phyloP scores from a whole-genome alignment of 2,888 invertebrate genomes.

The Petrolisthes cinctipes region DNA sequence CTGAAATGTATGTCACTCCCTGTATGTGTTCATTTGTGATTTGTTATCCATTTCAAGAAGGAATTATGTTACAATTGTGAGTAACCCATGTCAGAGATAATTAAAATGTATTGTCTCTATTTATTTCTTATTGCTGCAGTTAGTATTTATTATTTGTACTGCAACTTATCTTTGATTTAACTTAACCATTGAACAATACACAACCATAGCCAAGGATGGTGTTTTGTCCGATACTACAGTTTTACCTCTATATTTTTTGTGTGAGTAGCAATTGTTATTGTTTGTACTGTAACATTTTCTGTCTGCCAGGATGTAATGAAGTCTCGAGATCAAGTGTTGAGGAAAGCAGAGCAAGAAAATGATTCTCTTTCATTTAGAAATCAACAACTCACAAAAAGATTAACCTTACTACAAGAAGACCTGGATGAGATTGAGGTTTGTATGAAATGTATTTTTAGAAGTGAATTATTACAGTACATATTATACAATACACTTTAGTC shows the following conservation, averaged over 20 bases:
- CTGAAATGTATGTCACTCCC: no score
- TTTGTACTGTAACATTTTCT: background rate
- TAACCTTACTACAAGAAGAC: slow-evolving; percentile 92
- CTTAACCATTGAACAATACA: background rate
- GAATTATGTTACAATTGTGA: no score
- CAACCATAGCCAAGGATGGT: background rate
- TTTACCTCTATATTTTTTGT: background rate
- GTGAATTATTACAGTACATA: no score
- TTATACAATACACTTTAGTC: no score
- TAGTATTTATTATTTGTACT: background rate
- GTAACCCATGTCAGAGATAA: no score
- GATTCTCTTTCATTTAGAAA: slow-evolving; percentile 93
- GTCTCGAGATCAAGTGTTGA: slow-evolving; percentile 84
- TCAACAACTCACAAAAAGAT: slow-evolving; percentile 90
- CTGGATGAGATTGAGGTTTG: slow-evolving; percentile 75
- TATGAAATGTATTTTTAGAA: no score
- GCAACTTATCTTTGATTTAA: background rate
- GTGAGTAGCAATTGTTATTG: background rate
- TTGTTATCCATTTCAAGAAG: no score
- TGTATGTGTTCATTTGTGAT: no score
- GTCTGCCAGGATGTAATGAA: slow-evolving; percentile 78
- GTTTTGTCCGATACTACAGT: background rate
- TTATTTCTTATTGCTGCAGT: no score
- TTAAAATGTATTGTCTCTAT: no score
- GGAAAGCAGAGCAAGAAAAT: slow-evolving; percentile 91